phyloP scores from a whole-genome alignment of 2,113 vertebrate species.

The Rousettus leschenaultii region DNA sequence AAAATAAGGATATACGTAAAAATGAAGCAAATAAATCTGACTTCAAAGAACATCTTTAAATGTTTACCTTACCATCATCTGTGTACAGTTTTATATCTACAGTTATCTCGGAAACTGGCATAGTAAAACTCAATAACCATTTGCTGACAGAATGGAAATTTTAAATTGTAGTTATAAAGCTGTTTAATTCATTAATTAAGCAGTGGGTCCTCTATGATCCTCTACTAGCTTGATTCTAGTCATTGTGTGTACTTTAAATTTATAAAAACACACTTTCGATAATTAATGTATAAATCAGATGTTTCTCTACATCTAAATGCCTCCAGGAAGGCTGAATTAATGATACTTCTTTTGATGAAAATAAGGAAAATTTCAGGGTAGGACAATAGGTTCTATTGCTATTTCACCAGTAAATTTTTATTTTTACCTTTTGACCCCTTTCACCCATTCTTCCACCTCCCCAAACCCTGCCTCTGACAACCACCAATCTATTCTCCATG shows the following conservation, averaged over 20 bases:
- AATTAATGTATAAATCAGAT: neutral
- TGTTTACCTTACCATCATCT: neutral
- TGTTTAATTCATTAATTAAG: neutral
- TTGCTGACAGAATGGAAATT: neutral
- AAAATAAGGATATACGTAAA: neutral
- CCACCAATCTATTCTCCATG: no score
- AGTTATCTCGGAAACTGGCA: neutral
- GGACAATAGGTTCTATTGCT: neutral
- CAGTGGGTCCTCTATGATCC: neutral
- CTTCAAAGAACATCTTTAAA: neutral
- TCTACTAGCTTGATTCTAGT: neutral
- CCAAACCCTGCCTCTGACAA: no score
- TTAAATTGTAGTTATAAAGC: neutral
- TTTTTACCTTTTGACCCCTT: no score
- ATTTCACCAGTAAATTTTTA: neutral
- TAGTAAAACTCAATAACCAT: neutral
- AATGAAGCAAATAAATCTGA: neutral
- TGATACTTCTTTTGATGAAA: neutral
- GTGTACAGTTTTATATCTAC: neutral
- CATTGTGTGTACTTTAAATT: neutral
- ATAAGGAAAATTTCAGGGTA: neutral
- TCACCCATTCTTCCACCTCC: no score
- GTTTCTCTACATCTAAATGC: neutral
- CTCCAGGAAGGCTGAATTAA: neutral
- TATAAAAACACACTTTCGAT: neutral